phyloP scores from a whole-genome alignment of 2,113 vertebrate genomes.

The Dicaeum eximium region DNA sequence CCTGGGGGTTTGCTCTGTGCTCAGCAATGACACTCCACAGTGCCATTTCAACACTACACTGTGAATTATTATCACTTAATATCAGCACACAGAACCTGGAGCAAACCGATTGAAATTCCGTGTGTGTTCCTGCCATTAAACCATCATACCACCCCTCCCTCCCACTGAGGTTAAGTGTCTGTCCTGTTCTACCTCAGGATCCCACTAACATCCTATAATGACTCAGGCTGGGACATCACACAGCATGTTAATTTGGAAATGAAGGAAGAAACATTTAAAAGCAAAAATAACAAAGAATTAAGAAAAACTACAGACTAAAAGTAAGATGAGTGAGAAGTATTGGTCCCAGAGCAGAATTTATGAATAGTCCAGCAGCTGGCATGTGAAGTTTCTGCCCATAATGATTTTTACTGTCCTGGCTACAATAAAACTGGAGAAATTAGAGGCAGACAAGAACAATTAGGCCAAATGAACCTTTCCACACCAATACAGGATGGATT shows the following conservation, averaged over 20 bases:
- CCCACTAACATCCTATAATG: background rate
- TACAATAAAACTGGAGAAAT: background rate
- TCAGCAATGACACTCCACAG: background rate
- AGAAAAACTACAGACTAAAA: background rate
- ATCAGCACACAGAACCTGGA: background rate
- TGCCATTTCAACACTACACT: background rate
- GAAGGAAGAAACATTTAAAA: background rate
- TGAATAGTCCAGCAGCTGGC: constrained; percentile 24
- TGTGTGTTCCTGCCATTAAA: background rate
- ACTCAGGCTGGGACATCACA: background rate
- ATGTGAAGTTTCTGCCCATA: background rate
- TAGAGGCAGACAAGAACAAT: background rate
- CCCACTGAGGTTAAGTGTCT: background rate
- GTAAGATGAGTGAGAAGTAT: background rate
- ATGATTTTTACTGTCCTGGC: background rate
- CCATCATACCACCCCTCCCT: background rate
- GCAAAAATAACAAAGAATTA: background rate
- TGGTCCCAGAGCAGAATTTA: constrained; percentile 17
- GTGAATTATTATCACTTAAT: background rate
- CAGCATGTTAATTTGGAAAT: background rate
- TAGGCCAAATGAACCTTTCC: background rate
- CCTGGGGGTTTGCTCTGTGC: background rate
- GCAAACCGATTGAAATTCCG: background rate
- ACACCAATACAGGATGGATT: background rate
- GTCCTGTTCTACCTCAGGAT: background rate